Conservation (phyloP, 1,140 invertebrate genomes). For the Drosophila prosaltans region DNA sequence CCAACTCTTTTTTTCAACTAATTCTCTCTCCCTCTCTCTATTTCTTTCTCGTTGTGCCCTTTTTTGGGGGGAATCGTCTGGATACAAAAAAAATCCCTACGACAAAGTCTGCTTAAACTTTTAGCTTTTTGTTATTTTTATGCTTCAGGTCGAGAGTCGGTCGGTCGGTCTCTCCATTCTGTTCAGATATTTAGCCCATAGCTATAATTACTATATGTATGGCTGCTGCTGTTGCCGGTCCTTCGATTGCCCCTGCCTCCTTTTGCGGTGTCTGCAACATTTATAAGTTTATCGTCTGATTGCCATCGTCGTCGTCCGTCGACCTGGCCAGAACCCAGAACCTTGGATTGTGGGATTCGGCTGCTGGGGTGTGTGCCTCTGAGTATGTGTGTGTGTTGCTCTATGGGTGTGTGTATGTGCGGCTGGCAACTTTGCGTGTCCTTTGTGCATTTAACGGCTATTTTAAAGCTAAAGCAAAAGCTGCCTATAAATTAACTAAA, state of each 20-base stretch:
- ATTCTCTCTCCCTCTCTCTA: conserved; percentile 6
- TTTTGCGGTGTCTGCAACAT: conserved; percentile 72
- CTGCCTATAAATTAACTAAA: conserved; percentile 73
- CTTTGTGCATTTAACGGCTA: conserved; percentile 80
- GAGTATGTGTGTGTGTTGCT: conserved; percentile 17
- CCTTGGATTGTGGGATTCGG: conserved; percentile 35
- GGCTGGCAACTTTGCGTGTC: conserved; percentile 69
- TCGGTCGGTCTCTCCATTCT: conserved; percentile 32
- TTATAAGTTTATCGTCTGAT: conserved; percentile 81
- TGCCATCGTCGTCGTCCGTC: conserved; percentile 50
- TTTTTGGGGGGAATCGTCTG: conserved; percentile 16
- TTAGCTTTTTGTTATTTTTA: conserved; percentile 43
- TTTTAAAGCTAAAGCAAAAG: conserved; percentile 54
- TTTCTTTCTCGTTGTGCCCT: conserved; percentile 21
- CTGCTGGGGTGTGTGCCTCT: conserved; percentile 18
- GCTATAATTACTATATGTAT: conserved; percentile 79
- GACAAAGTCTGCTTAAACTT: conserved; percentile 59
- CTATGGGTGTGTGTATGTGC: conserved; percentile 22
- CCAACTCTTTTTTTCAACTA: conserved; percentile 23
- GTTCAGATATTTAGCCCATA: conserved; percentile 63
- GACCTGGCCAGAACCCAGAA: conserved; percentile 38
- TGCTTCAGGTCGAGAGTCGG: conserved; percentile 8
- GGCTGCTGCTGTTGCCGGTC: conserved; percentile 61
- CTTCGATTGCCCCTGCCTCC: not conserved
- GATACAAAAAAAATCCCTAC: conserved; percentile 15